These are phyloP conservation scores for Sinotaia quadrata DNA, from an alignment of 2,888 invertebrate species.

Conservation along the genomic window DNA sequence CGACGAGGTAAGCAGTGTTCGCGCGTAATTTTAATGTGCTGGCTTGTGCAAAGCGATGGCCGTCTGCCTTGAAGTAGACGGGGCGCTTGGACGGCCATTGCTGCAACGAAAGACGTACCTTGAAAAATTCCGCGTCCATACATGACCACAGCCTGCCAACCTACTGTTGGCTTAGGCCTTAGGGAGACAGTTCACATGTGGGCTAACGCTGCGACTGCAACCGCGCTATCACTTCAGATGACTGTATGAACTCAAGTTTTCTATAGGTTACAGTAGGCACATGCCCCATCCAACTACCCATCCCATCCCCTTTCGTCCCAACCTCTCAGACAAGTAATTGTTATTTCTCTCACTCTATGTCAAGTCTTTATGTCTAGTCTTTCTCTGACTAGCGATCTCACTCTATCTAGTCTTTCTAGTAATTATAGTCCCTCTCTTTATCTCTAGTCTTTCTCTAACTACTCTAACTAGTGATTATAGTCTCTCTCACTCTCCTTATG, in stretches of 20 bases:
- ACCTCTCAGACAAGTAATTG: not conserved
- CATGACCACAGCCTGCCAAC: constrained; percentile 6
- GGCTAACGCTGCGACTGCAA: too few relatives aligned
- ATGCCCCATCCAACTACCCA: too few relatives aligned
- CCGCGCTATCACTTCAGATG: too few relatives aligned
- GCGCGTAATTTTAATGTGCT: constrained; percentile 20
- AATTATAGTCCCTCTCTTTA: not conserved
- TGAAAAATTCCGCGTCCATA: constrained; percentile 18
- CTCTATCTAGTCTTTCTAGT: not conserved
- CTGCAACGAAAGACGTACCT: constrained; percentile 10
- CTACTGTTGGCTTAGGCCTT: not conserved
- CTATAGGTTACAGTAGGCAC: too few relatives aligned
- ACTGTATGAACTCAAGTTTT: too few relatives aligned
- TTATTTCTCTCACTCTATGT: not conserved
- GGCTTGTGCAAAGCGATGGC: constrained; percentile 15
- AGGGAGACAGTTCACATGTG: constrained; percentile 9
- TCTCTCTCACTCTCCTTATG: not conserved
- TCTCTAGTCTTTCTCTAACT: not conserved
- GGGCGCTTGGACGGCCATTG: constrained; percentile 16
- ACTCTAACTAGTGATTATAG: not conserved
- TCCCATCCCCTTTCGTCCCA: too few relatives aligned
- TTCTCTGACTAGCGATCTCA: too few relatives aligned
- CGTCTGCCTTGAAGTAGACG: constrained; percentile 18
- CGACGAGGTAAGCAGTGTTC: constrained; percentile 12
- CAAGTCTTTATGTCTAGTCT: too few relatives aligned